Evolutionary conservation across 92 coral and sea anemone genomes (phyloP).

Genomic region (Meandrina meandrites): DNA sequence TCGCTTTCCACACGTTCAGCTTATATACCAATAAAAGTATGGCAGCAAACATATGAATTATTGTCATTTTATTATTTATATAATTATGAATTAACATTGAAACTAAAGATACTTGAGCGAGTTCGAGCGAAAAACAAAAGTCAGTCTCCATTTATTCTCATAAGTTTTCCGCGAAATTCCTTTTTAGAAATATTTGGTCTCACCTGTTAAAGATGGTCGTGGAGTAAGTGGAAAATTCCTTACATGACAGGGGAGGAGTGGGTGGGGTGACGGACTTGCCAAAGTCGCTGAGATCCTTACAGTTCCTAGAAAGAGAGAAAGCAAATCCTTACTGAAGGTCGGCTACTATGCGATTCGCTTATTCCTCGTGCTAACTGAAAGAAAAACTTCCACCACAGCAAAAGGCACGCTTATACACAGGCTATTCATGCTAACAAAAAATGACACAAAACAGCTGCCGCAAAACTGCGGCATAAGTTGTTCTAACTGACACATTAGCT

Average conservation of each 20-base stretch:
- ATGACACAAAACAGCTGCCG: no score
- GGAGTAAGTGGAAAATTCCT: slow-evolving; percentile 52
- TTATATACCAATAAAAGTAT: neutral
- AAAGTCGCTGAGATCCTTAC: slow-evolving; percentile 56
- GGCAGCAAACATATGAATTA: no score
- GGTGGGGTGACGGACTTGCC: slow-evolving; percentile 83
- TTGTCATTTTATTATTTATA: no score
- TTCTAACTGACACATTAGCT: no score
- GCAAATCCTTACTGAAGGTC: neutral
- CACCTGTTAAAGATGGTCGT: slow-evolving; percentile 72
- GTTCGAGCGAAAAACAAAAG: neutral
- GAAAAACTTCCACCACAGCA: neutral
- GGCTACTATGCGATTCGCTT: neutral
- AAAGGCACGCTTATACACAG: no score
- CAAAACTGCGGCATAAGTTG: no score
- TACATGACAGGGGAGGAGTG: slow-evolving; percentile 57
- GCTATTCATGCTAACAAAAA: no score
- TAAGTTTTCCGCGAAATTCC: neutral
- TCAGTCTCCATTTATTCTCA: neutral
- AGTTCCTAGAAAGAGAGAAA: slow-evolving; percentile 43
- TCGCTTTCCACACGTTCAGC: neutral
- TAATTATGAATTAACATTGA: no score
- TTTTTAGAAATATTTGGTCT: neutral
- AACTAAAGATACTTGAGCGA: neutral
- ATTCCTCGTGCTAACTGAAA: no score